Evolutionary conservation across 2,888 invertebrate species (phyloP).

Genomic region (Galerucella pusilla): DNA sequence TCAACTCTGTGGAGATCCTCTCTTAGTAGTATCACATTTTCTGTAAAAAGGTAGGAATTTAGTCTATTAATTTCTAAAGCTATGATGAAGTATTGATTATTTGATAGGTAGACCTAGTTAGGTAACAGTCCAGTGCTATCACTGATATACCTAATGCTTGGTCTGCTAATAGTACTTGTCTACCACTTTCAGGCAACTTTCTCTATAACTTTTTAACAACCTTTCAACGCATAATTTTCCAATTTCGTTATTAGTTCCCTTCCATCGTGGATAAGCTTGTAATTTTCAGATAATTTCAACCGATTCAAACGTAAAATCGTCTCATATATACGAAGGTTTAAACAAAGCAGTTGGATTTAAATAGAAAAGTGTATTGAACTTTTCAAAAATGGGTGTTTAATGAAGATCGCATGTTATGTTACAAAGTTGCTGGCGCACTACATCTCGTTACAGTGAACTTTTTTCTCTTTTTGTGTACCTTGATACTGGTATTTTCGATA

Average conservation of each 20-base stretch:
- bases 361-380: constrained; percentile 30
- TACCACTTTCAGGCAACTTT: background rate
- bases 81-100: too few species aligned
- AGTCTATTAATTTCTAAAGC: too few species aligned
- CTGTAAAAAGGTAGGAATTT: too few species aligned
- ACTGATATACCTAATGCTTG: too few species aligned
- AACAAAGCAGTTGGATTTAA: constrained; percentile 25
- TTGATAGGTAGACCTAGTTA: too few species aligned
- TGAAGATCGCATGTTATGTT: constrained; percentile 33
- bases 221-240: background rate
- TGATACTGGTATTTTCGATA: constrained; percentile 35
- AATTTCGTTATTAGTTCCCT: background rate
- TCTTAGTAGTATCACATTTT: too few species aligned
- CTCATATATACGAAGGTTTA: background rate
- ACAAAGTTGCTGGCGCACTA: constrained; percentile 30
- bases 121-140: too few species aligned
- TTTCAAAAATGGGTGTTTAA: constrained; percentile 34
- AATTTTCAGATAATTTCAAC: background rate
- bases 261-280: background rate
- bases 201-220: background rate
- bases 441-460: constrained; percentile 31
- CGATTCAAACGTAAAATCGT: background rate
- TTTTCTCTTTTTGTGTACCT: constrained; percentile 29
- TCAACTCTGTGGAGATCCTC: too few species aligned
- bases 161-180: too few species aligned